phyloP scores from a whole-genome alignment of 2,113 vertebrate species.

The Lophura nycthemera region DNA sequence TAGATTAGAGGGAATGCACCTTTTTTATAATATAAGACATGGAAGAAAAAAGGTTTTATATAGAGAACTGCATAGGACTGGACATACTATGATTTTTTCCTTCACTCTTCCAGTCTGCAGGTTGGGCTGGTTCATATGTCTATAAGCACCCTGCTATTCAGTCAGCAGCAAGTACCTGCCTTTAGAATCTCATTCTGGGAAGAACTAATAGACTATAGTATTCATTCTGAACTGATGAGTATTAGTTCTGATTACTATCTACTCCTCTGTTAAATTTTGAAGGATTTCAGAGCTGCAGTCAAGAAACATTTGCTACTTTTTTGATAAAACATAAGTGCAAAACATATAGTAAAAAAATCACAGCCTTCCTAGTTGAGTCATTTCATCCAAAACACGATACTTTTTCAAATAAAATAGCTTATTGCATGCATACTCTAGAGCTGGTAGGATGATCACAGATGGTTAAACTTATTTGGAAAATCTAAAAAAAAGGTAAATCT shows the following conservation, averaged over 20 bases:
- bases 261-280: not conserved
- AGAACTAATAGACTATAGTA: not conserved
- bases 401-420: not conserved
- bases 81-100: not conserved
- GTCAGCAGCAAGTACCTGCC: not conserved
- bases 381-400: not conserved
- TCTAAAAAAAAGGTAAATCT: not conserved
- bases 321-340: not conserved
- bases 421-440: not conserved
- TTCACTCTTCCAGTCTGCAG: not conserved
- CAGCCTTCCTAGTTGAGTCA: not conserved
- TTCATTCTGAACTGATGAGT: not conserved
- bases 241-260: not conserved
- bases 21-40: not conserved
- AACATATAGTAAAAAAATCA: not conserved
- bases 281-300: not conserved
- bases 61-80: not conserved
- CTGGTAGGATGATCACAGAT: not conserved
- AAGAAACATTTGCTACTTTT: not conserved
- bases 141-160: rapidly evolving
- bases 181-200: not conserved
- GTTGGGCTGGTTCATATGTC: not conserved
- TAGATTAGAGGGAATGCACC: not conserved
- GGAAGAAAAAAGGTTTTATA: not conserved
- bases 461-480: not conserved